These are phyloP conservation scores for Papilio dardanus DNA, from an alignment of 1,140 invertebrate species.

Conservation along the genomic window DNA sequence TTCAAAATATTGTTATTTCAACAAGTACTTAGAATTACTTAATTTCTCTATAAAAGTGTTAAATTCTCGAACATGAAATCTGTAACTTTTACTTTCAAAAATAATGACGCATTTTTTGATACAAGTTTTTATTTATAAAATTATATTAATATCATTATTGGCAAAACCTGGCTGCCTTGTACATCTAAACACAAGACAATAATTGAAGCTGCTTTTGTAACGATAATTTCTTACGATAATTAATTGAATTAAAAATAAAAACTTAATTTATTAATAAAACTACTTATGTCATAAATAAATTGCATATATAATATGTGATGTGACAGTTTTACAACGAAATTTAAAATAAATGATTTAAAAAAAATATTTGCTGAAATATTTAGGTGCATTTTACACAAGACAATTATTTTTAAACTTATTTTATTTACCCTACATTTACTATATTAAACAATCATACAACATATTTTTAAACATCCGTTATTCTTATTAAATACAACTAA, in stretches of 20 bases:
- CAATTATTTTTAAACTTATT: not conserved
- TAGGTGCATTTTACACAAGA: no score
- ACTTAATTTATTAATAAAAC: not conserved
- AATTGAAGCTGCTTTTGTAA: constrained; percentile 1
- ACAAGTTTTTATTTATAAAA: not conserved
- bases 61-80: not conserved
- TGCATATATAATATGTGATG: not conserved
- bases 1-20: not conserved
- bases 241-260: not conserved
- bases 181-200: constrained; percentile 14
- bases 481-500: not conserved
- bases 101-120: not conserved
- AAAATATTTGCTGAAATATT: no score
- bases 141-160: constrained; percentile 30
- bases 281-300: constrained; percentile 6
- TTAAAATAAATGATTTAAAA: not conserved
- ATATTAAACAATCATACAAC: not conserved
- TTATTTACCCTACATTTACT: not conserved
- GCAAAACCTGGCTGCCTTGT: constrained; percentile 27
- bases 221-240: constrained; percentile 1
- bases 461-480: not conserved
- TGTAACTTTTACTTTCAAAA: not conserved
- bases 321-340: not conserved
- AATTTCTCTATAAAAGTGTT: not conserved
- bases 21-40: not conserved